Evolutionary conservation across 2,888 invertebrate genomes (phyloP).

Genomic region (Eudasyphora cyanicolor): DNA sequence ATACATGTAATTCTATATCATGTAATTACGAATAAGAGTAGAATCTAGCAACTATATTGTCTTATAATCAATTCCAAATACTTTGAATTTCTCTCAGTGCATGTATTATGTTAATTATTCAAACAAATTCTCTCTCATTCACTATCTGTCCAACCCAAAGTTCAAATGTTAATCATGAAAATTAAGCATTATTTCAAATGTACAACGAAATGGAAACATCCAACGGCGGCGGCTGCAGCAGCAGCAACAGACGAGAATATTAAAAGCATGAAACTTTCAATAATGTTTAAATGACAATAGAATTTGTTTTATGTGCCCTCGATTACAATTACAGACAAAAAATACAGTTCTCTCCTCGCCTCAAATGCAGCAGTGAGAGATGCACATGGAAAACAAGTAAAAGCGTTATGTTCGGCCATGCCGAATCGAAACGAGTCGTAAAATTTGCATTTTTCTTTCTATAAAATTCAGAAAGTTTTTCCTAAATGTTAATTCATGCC

Average conservation of each 20-base stretch:
- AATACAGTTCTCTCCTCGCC: background rate
- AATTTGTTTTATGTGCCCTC: background rate
- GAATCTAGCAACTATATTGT: too few relatives aligned
- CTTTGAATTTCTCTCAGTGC: background rate
- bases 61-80: background rate
- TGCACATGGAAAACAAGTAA: too few relatives aligned
- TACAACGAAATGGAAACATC: background rate
- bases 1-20: background rate
- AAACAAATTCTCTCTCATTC: background rate
- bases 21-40: too few relatives aligned
- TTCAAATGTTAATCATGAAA: slow-evolving; percentile 8
- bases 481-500: too few relatives aligned
- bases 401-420: too few relatives aligned
- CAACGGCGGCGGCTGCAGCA: background rate
- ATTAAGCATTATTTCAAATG: background rate
- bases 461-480: too few relatives aligned
- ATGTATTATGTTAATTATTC: background rate
- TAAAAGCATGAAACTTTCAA: background rate
- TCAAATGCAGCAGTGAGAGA: too few relatives aligned
- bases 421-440: too few relatives aligned
- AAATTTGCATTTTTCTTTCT: too few relatives aligned
- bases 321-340: slow-evolving; percentile 1
- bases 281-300: slow-evolving; percentile 3
- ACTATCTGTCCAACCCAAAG: background rate
- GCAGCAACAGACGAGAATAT: background rate